Evolutionary conservation across 2,888 invertebrate genomes (phyloP).

Genomic region (Cacoxenus indagator): DNA sequence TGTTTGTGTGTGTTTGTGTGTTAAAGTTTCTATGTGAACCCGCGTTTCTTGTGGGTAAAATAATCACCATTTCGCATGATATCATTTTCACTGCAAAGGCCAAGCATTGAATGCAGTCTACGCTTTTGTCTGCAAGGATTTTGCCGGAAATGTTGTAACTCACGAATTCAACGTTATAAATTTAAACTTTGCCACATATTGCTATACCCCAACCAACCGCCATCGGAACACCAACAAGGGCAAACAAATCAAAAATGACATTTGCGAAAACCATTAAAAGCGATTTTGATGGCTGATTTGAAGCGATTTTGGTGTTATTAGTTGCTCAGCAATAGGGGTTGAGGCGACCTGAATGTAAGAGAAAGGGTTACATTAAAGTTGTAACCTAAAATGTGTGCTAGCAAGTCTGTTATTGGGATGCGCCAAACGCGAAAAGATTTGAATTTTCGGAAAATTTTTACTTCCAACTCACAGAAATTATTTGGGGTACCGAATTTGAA

Average conservation of each 20-base stretch:
- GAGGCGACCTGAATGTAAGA: too few species aligned
- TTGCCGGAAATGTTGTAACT: slow-evolving; percentile 28
- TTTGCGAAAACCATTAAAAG: slow-evolving; percentile 30
- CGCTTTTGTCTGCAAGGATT: slow-evolving; percentile 15
- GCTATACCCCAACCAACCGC: background rate
- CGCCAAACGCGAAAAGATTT: too few species aligned
- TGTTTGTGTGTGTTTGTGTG: slow-evolving; percentile 20
- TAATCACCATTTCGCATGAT: slow-evolving; percentile 70
- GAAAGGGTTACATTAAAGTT: too few species aligned
- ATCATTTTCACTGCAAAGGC: slow-evolving; percentile 53
- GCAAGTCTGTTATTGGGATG: too few species aligned
- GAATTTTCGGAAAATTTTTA: too few species aligned
- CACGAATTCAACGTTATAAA: slow-evolving; percentile 14
- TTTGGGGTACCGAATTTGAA: too few species aligned
- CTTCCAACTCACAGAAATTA: too few species aligned
- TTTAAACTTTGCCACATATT: background rate
- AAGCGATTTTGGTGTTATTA: slow-evolving; percentile 3
- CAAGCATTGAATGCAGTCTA: slow-evolving; percentile 50
- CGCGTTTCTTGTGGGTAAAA: slow-evolving; percentile 50
- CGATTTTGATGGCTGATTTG: slow-evolving; percentile 15
- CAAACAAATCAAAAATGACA: slow-evolving; percentile 63
- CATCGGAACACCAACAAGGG: slow-evolving; percentile 40
- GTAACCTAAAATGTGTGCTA: too few species aligned
- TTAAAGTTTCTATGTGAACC: slow-evolving; percentile 43
- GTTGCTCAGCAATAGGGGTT: background rate